These are phyloP conservation scores for Tetrax tetrax DNA, from an alignment of 2,113 vertebrate species.

Conservation along the genomic window DNA sequence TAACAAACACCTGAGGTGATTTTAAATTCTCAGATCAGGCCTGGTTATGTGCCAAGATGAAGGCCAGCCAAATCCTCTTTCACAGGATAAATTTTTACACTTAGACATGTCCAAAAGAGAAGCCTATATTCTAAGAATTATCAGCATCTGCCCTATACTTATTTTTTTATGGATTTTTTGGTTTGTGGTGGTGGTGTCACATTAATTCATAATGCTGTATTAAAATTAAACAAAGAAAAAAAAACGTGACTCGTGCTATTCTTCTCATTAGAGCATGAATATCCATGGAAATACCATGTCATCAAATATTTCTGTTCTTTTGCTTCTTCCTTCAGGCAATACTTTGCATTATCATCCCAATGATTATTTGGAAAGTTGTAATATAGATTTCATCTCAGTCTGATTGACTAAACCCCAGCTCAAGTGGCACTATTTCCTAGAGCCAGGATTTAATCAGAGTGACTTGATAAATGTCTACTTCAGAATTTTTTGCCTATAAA, in stretches of 20 bases:
- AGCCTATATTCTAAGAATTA: background rate
- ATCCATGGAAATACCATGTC: background rate
- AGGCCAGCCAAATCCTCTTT: background rate
- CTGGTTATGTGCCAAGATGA: background rate
- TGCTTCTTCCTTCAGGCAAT: constrained; percentile 10
- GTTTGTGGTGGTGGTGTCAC: background rate
- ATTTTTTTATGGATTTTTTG: rapidly evolving
- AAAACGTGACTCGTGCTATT: background rate
- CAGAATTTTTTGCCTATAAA: background rate
- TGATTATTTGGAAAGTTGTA: constrained; percentile 59
- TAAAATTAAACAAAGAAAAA: background rate
- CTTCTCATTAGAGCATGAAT: background rate
- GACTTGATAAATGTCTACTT: constrained; percentile 43
- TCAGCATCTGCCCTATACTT: background rate
- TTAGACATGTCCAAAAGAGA: background rate
- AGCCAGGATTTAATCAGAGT: constrained; percentile 52
- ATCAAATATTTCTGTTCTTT: constrained; percentile 24
- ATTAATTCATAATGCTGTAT: background rate
- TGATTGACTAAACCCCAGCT: constrained; percentile 49
- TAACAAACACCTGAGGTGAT: background rate
- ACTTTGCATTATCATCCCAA: constrained; percentile 43
- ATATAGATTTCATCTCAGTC: constrained; percentile 46
- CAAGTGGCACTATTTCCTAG: constrained; percentile 27
- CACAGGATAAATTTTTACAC: background rate
- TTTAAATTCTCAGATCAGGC: background rate